Evolutionary conservation across 2,113 vertebrate genomes (phyloP), one percentile per base, ranked within the genome.

Genomic region (Etheostoma spectabile): DNA sequence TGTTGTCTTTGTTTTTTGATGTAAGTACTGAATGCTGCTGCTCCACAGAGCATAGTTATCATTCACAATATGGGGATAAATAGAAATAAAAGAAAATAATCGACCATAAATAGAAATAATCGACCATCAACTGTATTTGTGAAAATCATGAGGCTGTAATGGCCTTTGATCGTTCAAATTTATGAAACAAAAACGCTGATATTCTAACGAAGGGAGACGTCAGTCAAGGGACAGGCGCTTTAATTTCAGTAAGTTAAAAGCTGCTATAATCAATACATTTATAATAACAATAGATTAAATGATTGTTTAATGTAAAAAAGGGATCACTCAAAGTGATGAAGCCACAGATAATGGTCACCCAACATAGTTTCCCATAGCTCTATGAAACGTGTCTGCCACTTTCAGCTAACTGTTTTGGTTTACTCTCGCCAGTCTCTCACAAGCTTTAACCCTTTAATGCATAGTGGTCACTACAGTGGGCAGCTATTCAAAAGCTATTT

Each of bases 1-100:
- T 22, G 2, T 33, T 27, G 42, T 13, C 13, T 55, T 60, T 64
- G 61, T 77, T 72, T 72, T 77, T 72, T 52, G 0, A 30, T 35
- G 38, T 24, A 67, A 59, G 16, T 49, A 18, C 35, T 38, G 5
- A 19, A 21, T 15, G 67, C 22, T 62, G 33, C 6, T 8, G 4
- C 15, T 22, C 30, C 51, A 52, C 21, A 42, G 12, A 46, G 22
- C 42, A 30, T 15, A 62, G 3, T 30, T n/a, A 60, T 76, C 4
- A 63, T 72, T 71, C n/a, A 63, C 1, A 30, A 49, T 38, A 30
- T 22, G 19, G 8, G 22, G 13, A 60, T 12, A 30, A 52, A 13
- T 13, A 46, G 49, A 59, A 67, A 55, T 24, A 33, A 27, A 22
- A 2, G 13, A 35, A 59, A 67, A 55, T 24, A 33, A n/a, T 22